Evolutionary conservation across 2,888 invertebrate species (phyloP).

Genomic region (Drosophila hamatofila): DNA sequence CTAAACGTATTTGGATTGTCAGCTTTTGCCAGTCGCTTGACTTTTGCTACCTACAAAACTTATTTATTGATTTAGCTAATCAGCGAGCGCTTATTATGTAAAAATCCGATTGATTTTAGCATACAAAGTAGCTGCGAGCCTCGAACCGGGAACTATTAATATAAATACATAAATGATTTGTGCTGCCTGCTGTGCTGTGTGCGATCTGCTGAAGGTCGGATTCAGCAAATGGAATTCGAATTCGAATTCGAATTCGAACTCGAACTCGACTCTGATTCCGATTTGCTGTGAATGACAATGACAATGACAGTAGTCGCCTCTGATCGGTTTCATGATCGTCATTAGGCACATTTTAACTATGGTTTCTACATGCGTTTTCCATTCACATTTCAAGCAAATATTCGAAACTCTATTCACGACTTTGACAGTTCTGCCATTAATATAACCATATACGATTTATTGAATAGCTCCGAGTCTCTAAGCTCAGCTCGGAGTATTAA

Average conservation of each 20-base stretch:
- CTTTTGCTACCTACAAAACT: conserved; percentile 74
- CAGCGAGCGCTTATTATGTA: conserved; percentile 77
- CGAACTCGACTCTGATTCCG: conserved; percentile 6
- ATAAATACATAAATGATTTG: conserved; percentile 13
- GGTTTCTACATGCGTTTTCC: conserved; percentile 18
- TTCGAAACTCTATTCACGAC: background rate
- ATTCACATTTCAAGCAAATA: conserved; percentile 26
- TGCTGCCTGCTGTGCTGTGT: conserved; percentile 43
- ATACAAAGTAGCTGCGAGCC: conserved; percentile 54
- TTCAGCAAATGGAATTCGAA: conserved; percentile 7
- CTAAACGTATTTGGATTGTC: conserved; percentile 56
- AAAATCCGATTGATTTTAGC: conserved; percentile 60
- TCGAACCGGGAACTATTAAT: conserved; percentile 6
- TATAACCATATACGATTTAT: conserved; percentile 8
- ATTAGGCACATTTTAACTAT: conserved; percentile 29
- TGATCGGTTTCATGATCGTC: conserved; percentile 23
- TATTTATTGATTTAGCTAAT: conserved; percentile 77
- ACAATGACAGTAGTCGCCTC: conserved; percentile 20
- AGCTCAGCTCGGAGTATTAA: background rate
- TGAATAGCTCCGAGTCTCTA: background rate
- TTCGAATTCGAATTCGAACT: background rate
- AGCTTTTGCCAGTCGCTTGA: conserved; percentile 57
- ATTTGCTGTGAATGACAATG: conserved; percentile 9
- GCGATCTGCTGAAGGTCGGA: conserved; percentile 38
- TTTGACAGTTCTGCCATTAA: background rate